Percentiles rank a stretch among this genome's conserved stretches.
These are phyloP conservation scores for Labeo rohita DNA, from an alignment of 2,113 vertebrate genomes.

Conservation along the genomic window DNA sequence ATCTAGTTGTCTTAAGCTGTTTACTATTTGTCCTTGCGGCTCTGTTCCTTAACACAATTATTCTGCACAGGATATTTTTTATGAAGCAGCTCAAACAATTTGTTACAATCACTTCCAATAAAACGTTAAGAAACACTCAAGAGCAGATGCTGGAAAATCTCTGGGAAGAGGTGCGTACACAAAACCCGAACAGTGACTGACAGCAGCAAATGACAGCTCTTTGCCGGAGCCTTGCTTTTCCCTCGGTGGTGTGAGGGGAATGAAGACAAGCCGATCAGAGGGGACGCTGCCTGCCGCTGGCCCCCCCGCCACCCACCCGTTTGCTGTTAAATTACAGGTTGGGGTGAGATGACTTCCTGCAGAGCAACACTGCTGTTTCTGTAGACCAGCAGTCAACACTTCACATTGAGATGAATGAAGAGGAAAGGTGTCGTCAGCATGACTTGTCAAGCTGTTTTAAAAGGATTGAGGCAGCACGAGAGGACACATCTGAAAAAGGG, in stretches of 20 bases:
- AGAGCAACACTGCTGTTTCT: background rate
- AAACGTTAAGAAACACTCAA: slow-evolving; percentile 8
- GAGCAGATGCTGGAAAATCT: background rate
- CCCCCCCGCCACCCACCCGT: slow-evolving; percentile 7
- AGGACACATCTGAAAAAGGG: background rate
- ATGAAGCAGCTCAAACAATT: background rate
- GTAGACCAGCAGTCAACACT: slow-evolving; percentile 20
- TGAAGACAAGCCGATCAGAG: slow-evolving; percentile 44
- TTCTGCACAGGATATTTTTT: background rate
- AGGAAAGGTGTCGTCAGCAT: slow-evolving; percentile 17
- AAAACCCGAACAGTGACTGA: background rate
- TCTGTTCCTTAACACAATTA: background rate
- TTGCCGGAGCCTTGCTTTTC: slow-evolving; percentile 21
- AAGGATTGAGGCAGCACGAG: background rate
- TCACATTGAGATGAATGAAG: slow-evolving; percentile 43
- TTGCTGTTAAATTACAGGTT: slow-evolving; percentile 27
- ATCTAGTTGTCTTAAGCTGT: background rate
- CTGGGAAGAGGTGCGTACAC: background rate
- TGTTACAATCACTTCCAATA: background rate
- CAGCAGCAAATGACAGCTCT: slow-evolving; percentile 27
- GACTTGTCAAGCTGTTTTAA: slow-evolving; percentile 35
- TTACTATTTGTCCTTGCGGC: background rate
- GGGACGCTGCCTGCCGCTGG: background rate
- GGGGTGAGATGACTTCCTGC: background rate
- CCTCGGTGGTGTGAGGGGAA: slow-evolving; percentile 32